Evolutionary conservation across 2,113 vertebrate species (phyloP).

Genomic region (Cygnus atratus): DNA sequence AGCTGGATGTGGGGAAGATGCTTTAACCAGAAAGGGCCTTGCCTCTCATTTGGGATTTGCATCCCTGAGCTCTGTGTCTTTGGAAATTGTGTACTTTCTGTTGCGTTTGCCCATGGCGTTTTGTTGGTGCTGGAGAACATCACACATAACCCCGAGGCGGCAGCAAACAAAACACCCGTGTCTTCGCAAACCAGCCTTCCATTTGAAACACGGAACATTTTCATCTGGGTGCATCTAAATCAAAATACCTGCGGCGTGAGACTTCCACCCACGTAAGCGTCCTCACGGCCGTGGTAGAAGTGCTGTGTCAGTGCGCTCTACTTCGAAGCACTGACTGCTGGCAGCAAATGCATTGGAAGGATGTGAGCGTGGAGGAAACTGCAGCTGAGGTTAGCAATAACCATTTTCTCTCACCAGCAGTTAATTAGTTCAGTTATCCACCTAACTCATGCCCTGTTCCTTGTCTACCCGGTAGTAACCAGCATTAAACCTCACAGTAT

Average conservation of each 20-base stretch:
- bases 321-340: neutral
- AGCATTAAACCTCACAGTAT: neutral
- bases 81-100: neutral
- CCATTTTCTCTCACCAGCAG: neutral
- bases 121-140: neutral
- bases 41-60: neutral
- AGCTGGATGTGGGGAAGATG: neutral
- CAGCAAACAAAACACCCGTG: fast-evolving
- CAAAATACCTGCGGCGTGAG: neutral
- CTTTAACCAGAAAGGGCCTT: neutral
- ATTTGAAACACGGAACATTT: neutral
- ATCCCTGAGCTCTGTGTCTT: neutral
- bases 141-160: neutral
- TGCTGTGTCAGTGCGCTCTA: neutral
- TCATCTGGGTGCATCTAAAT: neutral
- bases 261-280: neutral
- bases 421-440: neutral
- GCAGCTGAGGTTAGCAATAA: fast-evolving
- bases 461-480: fast-evolving
- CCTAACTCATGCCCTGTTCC: fast-evolving
- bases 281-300: neutral
- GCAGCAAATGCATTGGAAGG: fast-evolving
- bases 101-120: neutral
- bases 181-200: neutral
- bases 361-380: fast-evolving